phyloP scores from a whole-genome alignment of 2,113 vertebrate species.

The Atlantisia rogersi region DNA sequence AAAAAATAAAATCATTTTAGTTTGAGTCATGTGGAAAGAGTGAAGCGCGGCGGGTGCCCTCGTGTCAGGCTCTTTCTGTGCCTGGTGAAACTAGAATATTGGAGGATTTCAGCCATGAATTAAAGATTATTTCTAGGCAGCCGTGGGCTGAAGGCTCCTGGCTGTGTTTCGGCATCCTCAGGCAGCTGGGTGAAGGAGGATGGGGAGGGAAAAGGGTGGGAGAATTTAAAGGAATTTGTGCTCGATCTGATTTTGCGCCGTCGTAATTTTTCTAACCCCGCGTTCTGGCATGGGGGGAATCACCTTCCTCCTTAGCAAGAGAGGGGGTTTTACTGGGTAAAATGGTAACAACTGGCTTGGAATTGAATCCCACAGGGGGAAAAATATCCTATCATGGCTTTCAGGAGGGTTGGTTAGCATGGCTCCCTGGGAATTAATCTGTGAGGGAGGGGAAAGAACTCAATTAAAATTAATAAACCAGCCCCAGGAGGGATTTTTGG shows the following conservation, averaged over 20 bases:
- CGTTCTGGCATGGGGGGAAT: neutral
- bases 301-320: neutral
- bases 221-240: neutral
- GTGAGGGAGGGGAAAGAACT: too few relatives aligned
- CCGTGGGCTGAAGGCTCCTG: neutral
- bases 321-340: neutral
- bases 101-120: neutral
- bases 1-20: neutral
- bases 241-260: neutral
- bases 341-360: neutral
- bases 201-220: too few relatives aligned
- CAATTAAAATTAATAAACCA: neutral
- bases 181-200: neutral
- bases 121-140: neutral
- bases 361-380: neutral
- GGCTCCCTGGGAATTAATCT: neutral
- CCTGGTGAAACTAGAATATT: neutral
- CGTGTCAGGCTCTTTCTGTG: neutral
- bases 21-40: conserved; percentile 69
- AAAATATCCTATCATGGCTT: neutral
- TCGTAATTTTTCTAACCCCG: accelerated
- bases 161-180: neutral
- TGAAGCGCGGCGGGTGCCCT: conserved; percentile 19
- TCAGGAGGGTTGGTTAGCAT: neutral
- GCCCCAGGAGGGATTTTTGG: neutral